phyloP scores from a whole-genome alignment of 2,113 vertebrate genomes.

The Ardeotis arabs region DNA sequence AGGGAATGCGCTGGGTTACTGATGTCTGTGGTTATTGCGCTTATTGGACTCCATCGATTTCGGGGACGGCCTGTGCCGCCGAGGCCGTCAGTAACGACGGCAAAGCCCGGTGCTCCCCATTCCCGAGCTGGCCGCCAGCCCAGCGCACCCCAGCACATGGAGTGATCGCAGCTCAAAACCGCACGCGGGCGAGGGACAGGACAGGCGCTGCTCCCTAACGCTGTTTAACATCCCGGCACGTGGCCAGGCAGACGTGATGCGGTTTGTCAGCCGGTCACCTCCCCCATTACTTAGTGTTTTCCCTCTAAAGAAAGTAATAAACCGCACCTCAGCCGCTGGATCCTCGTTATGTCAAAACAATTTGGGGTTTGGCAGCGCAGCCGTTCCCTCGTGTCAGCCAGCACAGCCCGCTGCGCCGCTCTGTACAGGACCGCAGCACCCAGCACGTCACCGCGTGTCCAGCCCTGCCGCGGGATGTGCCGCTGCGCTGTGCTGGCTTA shows the following conservation, averaged over 20 bases:
- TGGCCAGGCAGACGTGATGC: background rate
- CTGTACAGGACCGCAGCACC: rapidly evolving
- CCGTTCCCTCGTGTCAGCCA: background rate
- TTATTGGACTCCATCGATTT: constrained; percentile 45
- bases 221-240: background rate
- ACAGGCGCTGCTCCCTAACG: background rate
- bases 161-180: rapidly evolving
- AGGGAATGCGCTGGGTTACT: constrained; percentile 14
- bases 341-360: background rate
- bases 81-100: background rate
- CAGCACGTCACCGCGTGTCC: rapidly evolving
- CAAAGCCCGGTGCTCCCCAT: background rate
- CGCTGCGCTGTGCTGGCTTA: background rate
- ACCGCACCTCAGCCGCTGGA: background rate
- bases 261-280: background rate
- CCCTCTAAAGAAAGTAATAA: background rate
- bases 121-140: background rate
- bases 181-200: rapidly evolving
- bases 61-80: background rate
- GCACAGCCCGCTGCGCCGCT: background rate
- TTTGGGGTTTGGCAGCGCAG: background rate
- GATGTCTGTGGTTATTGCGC: constrained; percentile 8
- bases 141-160: rapidly evolving
- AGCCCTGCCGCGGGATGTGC: background rate
- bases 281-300: background rate